These are phyloP conservation scores for Stomorhina lunata DNA, from an alignment of 2,888 invertebrate species.

Conservation along the genomic window DNA sequence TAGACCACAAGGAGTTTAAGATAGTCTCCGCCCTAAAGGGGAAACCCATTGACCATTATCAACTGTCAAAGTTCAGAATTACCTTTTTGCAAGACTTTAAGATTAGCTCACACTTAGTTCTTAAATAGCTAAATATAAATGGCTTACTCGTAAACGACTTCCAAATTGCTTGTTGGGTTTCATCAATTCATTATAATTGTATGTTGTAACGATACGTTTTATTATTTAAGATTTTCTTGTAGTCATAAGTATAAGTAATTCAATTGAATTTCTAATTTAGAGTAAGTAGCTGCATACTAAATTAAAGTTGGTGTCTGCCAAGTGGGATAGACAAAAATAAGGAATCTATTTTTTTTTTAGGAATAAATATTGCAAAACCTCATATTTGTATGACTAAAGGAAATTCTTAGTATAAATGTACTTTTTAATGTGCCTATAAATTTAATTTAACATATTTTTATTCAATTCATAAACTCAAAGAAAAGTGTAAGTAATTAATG, in stretches of 20 bases:
- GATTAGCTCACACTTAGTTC: too few species aligned
- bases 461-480: neutral
- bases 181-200: neutral
- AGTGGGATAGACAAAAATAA: neutral
- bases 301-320: slow-evolving; percentile 26
- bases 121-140: too few species aligned
- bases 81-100: too few species aligned
- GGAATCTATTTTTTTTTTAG: neutral
- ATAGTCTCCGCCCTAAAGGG: too few species aligned
- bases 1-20: too few species aligned
- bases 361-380: neutral
- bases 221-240: slow-evolving; percentile 37
- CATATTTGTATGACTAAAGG: neutral
- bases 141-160: too few species aligned
- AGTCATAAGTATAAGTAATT: slow-evolving; percentile 6
- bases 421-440: neutral
- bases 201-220: neutral
- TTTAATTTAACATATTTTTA: neutral
- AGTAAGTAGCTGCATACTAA: slow-evolving; percentile 42
- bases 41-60: too few species aligned
- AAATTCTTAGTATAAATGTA: neutral
- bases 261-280: slow-evolving; percentile 36
- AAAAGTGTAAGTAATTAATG: neutral
- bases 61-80: too few species aligned
- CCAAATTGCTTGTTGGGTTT: too few species aligned